Conservation (phyloP, 1,140 invertebrate species). For the Tetragnatha versicolor region DNA sequence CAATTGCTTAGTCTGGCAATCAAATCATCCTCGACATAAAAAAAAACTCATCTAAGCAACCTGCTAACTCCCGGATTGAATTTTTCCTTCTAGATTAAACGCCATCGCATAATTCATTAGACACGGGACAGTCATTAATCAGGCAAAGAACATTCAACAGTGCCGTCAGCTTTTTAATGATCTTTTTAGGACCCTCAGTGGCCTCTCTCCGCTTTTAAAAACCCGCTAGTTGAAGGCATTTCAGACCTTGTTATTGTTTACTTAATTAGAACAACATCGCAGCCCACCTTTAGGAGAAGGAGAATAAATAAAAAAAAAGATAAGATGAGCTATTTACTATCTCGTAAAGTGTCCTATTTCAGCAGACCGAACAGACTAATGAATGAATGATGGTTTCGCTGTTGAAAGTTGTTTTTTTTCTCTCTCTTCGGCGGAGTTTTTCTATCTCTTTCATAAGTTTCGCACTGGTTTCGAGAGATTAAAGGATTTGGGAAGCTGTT, state of each 20-base stretch:
- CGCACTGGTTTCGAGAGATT: background rate
- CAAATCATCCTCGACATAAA: too few species aligned
- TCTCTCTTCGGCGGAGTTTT: background rate
- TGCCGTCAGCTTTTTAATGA: constrained; percentile 8
- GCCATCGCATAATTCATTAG: constrained; percentile 7
- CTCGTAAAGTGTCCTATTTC: constrained; percentile 14
- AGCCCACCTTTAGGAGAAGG: background rate
- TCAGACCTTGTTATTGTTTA: background rate
- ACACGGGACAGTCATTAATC: constrained; percentile 1
- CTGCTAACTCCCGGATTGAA: constrained; percentile 3
- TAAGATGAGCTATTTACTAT: constrained; percentile 13
- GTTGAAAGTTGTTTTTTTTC: background rate
- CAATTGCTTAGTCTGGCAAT: too few species aligned
- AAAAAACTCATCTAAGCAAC: too few species aligned
- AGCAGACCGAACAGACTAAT: constrained; percentile 8
- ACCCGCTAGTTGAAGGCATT: background rate
- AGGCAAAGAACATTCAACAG: background rate
- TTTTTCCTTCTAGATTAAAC: constrained; percentile 32
- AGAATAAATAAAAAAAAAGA: background rate
- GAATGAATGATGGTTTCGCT: constrained; percentile 1
- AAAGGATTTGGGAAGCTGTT: background rate
- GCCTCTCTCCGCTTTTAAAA: background rate
- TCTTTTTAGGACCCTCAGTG: constrained; percentile 1
- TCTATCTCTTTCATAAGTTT: too few species aligned
- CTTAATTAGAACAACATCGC: constrained; percentile 30